Conservation (phyloP, 2,888 invertebrate genomes). For the Drosophila histrio region DNA sequence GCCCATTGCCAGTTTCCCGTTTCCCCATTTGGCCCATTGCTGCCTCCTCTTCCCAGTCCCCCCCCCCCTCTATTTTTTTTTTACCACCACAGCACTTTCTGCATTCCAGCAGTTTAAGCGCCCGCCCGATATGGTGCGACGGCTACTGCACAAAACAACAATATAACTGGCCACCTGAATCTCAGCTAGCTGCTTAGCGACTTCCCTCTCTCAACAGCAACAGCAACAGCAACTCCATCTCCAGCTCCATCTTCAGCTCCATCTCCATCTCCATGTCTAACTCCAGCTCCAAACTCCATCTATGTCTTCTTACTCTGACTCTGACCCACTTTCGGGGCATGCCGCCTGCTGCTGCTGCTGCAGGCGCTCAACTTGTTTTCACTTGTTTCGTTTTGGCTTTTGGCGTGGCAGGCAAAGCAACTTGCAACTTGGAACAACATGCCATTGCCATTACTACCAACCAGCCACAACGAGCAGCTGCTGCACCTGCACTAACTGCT, state of each 20-base stretch:
- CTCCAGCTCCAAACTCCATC: constrained; percentile 20
- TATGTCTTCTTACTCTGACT: constrained; percentile 40
- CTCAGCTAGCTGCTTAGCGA: constrained; percentile 47
- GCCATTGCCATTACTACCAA: constrained; percentile 25
- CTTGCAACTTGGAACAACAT: constrained; percentile 29
- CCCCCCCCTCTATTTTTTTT: constrained; percentile 9
- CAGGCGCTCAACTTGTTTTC: constrained; percentile 73
- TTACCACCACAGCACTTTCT: constrained; percentile 46
- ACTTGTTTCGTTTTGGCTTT: constrained; percentile 72
- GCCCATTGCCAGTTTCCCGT: constrained; percentile 38
- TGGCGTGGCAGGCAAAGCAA: constrained; percentile 40
- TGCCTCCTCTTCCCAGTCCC: constrained; percentile 5
- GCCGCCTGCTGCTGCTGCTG: constrained; percentile 47
- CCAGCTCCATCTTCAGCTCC: neutral
- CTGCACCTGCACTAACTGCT: constrained; percentile 37
- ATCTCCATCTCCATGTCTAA: neutral
- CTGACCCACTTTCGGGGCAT: constrained; percentile 73
- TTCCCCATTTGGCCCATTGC: constrained; percentile 18
- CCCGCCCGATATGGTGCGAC: constrained; percentile 47
- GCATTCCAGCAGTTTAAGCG: constrained; percentile 58
- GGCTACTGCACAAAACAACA: constrained; percentile 38
- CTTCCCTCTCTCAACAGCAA: constrained; percentile 20
- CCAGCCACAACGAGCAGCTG: constrained; percentile 49
- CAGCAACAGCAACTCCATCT: too few species aligned
- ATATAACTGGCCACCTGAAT: constrained; percentile 62